phyloP scores from a whole-genome alignment of 1,140 invertebrate species.

The Hyles vespertilio region DNA sequence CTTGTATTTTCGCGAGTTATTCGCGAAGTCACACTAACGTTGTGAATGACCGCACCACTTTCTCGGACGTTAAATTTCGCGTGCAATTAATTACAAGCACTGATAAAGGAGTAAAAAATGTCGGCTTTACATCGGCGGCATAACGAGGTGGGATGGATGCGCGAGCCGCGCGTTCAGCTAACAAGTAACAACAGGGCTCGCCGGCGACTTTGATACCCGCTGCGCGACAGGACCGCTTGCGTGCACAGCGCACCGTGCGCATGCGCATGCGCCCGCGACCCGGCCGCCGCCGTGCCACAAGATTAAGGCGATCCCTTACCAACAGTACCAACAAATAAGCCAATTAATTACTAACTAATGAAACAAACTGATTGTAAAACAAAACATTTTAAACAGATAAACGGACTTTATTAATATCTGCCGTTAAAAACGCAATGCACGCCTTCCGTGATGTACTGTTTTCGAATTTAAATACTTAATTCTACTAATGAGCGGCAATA shows the following conservation, averaged over 20 bases:
- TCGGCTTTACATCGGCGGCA: constrained; percentile 12
- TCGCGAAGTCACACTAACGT: too few species aligned
- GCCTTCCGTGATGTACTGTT: too few species aligned
- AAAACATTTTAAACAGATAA: too few species aligned
- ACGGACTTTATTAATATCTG: too few species aligned
- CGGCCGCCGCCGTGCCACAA: constrained; percentile 17
- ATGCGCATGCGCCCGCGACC: not conserved
- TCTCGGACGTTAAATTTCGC: too few species aligned
- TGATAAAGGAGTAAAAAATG: not conserved
- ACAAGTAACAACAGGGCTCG: constrained; percentile 40
- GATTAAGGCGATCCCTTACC: constrained; percentile 21
- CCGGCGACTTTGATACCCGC: constrained; percentile 43
- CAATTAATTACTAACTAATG: constrained; percentile 1
- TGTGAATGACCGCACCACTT: too few species aligned
- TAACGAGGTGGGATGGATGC: constrained; percentile 31
- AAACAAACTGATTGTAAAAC: too few species aligned
- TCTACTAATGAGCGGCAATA: too few species aligned
- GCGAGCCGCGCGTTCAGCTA: constrained; percentile 26
- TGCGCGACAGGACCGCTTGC: constrained; percentile 46
- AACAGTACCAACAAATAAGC: constrained; percentile 2
- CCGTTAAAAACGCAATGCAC: too few species aligned
- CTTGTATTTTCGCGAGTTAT: too few species aligned
- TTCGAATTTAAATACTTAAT: too few species aligned
- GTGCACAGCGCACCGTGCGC: constrained; percentile 20
- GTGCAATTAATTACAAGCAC: constrained; percentile 7